These are phyloP conservation scores for Puntigrus tetrazona DNA, from an alignment of 2,113 vertebrate species.

Conservation along the genomic window DNA sequence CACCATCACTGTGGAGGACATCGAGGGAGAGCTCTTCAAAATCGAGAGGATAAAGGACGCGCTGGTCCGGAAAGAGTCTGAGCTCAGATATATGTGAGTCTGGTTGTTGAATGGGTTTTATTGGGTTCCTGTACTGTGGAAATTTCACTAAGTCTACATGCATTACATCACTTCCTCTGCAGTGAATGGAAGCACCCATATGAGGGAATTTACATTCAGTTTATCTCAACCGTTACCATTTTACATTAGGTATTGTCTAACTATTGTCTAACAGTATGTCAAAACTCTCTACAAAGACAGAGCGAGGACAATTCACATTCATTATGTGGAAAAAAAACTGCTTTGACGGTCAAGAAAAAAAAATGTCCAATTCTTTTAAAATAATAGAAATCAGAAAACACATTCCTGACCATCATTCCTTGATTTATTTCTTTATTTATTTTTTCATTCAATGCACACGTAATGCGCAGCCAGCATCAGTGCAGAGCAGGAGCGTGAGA, in stretches of 20 bases:
- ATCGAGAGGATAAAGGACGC: slow-evolving; percentile 81
- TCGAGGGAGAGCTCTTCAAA: slow-evolving; percentile 80
- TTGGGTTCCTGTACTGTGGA: background rate
- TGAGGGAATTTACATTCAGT: background rate
- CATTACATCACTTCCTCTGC: background rate
- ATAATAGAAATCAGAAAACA: background rate
- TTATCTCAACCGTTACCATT: background rate
- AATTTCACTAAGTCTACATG: background rate
- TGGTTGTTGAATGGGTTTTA: background rate
- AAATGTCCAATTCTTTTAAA: background rate
- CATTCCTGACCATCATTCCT: background rate
- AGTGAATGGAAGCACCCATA: too few species aligned
- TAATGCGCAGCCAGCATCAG: background rate
- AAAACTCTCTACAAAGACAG: background rate
- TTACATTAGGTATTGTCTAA: background rate
- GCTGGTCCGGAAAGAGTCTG: slow-evolving; percentile 80
- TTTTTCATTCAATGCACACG: background rate
- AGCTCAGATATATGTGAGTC: slow-evolving; percentile 82
- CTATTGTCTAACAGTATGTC: too few species aligned
- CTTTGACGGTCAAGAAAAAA: background rate
- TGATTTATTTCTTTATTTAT: too few species aligned
- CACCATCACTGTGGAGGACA: slow-evolving; percentile 76
- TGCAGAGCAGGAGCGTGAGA: background rate
- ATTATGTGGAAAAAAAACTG: background rate
- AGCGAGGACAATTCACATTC: too few species aligned